Evolutionary conservation across 2,888 invertebrate species (phyloP).

Genomic region (Cinara cedri): DNA sequence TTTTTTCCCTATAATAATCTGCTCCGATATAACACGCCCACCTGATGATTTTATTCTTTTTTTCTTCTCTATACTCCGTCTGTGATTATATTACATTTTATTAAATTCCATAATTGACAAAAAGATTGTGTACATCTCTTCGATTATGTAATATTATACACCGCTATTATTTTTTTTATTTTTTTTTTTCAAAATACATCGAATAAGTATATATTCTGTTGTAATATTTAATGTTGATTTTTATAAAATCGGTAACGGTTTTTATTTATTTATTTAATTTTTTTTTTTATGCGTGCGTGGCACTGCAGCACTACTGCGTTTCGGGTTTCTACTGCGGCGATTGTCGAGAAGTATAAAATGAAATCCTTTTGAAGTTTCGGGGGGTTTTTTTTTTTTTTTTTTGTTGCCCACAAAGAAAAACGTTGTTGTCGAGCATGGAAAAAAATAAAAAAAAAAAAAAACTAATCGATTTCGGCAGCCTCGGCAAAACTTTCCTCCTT

Average conservation of each 20-base stretch:
- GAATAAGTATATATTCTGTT: no score
- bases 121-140: background rate
- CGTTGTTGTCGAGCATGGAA: constrained; percentile 3
- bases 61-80: constrained; percentile 10
- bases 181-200: background rate
- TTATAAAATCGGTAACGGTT: background rate
- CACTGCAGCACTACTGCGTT: background rate
- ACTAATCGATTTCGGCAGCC: constrained; percentile 39
- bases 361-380: constrained; percentile 15
- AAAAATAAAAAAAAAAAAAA: no score
- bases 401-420: constrained; percentile 11
- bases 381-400: no score
- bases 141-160: constrained; percentile 3
- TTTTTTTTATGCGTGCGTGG: background rate
- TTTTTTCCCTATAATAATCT: background rate
- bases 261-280: no score
- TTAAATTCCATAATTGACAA: constrained; percentile 16
- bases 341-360: background rate
- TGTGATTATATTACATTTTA: background rate
- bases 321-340: background rate
- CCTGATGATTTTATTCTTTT: constrained; percentile 29
- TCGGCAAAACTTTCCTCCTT: constrained; percentile 6
- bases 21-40: constrained; percentile 18
- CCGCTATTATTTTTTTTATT: background rate
- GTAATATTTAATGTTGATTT: background rate